Evolutionary conservation across 2,888 invertebrate species (phyloP).

Genomic region (Lacanobia oleracea): DNA sequence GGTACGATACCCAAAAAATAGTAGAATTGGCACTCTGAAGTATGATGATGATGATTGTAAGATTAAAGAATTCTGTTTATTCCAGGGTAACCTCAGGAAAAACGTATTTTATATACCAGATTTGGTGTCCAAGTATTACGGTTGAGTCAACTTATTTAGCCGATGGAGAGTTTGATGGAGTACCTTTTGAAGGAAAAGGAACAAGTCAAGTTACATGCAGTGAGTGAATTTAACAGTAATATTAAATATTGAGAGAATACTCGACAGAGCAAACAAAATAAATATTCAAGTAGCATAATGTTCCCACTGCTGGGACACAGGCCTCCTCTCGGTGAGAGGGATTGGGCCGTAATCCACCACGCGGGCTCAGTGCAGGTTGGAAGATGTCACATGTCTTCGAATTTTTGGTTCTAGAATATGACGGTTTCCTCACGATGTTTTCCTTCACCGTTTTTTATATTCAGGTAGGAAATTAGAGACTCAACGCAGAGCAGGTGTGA

Average conservation of each 20-base stretch:
- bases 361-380: too few species aligned
- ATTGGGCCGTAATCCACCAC: too few species aligned
- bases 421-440: too few species aligned
- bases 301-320: too few species aligned
- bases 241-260: neutral
- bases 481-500: neutral
- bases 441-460: too few species aligned
- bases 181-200: slow-evolving; percentile 18
- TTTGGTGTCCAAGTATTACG: slow-evolving; percentile 37
- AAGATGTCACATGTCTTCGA: too few species aligned
- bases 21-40: too few species aligned
- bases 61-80: neutral
- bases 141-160: slow-evolving; percentile 9
- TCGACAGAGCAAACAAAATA: neutral
- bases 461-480: neutral
- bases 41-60: neutral
- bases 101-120: slow-evolving; percentile 20
- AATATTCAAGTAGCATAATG: too few species aligned
- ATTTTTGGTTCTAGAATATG: too few species aligned
- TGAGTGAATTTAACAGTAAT: slow-evolving; percentile 20
- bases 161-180: slow-evolving; percentile 1
- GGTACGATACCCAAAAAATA: too few species aligned
- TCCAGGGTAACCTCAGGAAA: slow-evolving; percentile 26
- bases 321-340: too few species aligned
- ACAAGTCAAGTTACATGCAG: slow-evolving; percentile 1